Evolutionary conservation across 1,140 invertebrate genomes (phyloP).

Genomic region (Palaemon carinicauda): DNA sequence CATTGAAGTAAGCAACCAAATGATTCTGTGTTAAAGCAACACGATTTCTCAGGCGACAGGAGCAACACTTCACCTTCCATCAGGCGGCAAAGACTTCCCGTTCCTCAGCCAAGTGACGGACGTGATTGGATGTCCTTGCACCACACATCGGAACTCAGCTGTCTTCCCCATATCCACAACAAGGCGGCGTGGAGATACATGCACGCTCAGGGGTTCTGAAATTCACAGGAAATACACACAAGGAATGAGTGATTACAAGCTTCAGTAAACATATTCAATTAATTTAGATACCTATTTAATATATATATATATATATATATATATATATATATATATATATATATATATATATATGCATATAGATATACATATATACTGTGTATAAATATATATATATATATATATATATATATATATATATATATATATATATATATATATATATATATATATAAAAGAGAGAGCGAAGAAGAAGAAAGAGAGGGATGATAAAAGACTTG

Average conservation of each 20-base stretch:
- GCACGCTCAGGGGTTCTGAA: slow-evolving; percentile 76
- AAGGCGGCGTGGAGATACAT: slow-evolving; percentile 77
- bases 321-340: not conserved
- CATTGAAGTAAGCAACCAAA: no score
- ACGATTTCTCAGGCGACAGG: not conserved
- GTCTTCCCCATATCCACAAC: slow-evolving; percentile 84
- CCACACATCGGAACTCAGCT: slow-evolving; percentile 79
- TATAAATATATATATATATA: no score
- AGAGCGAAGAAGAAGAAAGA: no score
- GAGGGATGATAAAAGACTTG: no score
- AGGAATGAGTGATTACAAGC: no score
- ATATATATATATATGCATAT: not conserved
- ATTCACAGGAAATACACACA: slow-evolving; percentile 33
- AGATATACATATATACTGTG: not conserved
- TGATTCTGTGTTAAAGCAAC: not conserved
- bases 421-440: not conserved
- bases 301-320: not conserved
- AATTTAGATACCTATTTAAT: no score
- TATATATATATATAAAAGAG: not conserved
- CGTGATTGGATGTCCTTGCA: slow-evolving; percentile 71
- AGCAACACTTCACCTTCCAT: slow-evolving; percentile 37
- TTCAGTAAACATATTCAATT: not conserved
- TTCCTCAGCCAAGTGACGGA: slow-evolving; percentile 85
- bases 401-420: no score
- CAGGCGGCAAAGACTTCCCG: slow-evolving; percentile 72